These are phyloP conservation scores for Cyphomyrus plagiostoma DNA, from an alignment of 2,113 vertebrate genomes.

Conservation along the genomic window DNA sequence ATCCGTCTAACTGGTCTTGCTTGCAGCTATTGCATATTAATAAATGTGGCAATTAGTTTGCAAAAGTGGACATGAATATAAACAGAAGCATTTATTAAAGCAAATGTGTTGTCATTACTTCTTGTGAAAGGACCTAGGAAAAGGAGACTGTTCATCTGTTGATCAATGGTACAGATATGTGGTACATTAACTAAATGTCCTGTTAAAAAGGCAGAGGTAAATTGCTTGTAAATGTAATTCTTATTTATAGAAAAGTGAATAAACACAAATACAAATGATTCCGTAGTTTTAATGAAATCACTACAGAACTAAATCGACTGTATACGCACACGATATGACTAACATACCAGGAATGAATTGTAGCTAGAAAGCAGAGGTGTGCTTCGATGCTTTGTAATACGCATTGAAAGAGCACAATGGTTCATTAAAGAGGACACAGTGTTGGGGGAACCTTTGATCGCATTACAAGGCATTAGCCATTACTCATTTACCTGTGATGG, in stretches of 20 bases:
- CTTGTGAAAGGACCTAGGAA: background rate
- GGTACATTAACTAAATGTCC: background rate
- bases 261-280: background rate
- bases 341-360: background rate
- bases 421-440: background rate
- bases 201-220: background rate
- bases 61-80: background rate
- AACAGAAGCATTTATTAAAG: background rate
- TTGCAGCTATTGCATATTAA: background rate
- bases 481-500: background rate
- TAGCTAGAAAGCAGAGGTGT: background rate
- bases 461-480: background rate
- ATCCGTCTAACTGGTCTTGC: background rate
- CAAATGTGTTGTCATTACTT: background rate
- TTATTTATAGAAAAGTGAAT: background rate
- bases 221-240: background rate
- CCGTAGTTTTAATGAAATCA: background rate
- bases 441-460: background rate
- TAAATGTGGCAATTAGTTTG: background rate
- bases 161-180: conserved; percentile 4
- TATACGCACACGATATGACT: background rate
- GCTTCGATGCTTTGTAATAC: background rate
- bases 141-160: background rate
- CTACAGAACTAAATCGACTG: background rate
- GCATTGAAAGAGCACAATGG: background rate